Evolutionary conservation across 2,888 invertebrate genomes (phyloP).

Genomic region (Camptogramma bilineatum): DNA sequence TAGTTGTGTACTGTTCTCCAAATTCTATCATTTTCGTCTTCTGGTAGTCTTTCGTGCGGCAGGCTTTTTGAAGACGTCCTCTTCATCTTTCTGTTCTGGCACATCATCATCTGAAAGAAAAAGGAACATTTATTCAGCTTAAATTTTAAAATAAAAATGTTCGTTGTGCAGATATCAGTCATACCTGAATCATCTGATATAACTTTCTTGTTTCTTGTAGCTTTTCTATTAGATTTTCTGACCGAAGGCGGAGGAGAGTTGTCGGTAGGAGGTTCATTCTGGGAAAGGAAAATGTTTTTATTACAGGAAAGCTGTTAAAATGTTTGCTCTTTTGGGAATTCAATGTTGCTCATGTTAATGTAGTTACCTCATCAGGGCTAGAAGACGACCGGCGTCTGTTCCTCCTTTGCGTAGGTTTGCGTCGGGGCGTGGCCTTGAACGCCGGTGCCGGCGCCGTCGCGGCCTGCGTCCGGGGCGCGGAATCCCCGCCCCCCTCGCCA

Average conservation of each 20-base stretch:
- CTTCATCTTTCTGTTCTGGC: slow-evolving; percentile 61
- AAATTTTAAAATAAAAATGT: not conserved
- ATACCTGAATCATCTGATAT: slow-evolving; percentile 77
- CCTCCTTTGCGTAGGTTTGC: slow-evolving; percentile 55
- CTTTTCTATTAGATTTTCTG: slow-evolving; percentile 71
- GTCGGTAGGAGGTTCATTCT: slow-evolving; percentile 73
- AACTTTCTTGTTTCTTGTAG: slow-evolving; percentile 58
- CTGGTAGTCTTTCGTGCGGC: slow-evolving; percentile 67
- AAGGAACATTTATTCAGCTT: not conserved
- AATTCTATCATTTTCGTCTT: slow-evolving; percentile 61
- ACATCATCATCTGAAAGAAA: slow-evolving; percentile 72
- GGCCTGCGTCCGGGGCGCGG: slow-evolving; percentile 36
- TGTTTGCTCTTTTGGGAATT: too few species aligned
- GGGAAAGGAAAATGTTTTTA: slow-evolving; percentile 36
- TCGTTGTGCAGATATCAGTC: not conserved
- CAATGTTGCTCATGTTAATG: not conserved
- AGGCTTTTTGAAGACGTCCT: slow-evolving; percentile 80
- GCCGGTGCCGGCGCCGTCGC: slow-evolving; percentile 23
- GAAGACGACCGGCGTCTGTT: slow-evolving; percentile 62
- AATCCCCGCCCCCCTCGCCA: slow-evolving; percentile 39
- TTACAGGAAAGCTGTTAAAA: not conserved
- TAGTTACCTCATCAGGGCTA: slow-evolving; percentile 70
- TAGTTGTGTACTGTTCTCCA: not conserved
- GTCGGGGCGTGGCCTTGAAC: slow-evolving; percentile 62
- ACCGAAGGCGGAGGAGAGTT: slow-evolving; percentile 65